A percentile compares a stretch with the other conserved stretches of the same genome.
Conservation (phyloP, 2,888 invertebrate genomes). For the Cordylochernes scorpioides region DNA sequence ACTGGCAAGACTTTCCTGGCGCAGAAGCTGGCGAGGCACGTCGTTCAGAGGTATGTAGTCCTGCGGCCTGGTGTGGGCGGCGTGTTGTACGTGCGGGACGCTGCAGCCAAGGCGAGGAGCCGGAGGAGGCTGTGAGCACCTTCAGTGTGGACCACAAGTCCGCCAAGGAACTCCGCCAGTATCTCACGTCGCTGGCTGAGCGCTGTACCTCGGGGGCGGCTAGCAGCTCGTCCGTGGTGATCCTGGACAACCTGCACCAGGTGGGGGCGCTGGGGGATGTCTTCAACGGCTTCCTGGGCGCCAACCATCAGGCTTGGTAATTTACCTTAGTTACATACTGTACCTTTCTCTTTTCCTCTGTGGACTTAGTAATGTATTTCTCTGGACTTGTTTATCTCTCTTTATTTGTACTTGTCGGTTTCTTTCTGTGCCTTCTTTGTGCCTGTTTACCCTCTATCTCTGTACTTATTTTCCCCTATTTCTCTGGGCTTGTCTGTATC, state of each 20-base stretch:
- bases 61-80: no score
- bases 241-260: constrained; percentile 81
- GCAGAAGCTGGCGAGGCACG: constrained; percentile 72
- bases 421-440: no score
- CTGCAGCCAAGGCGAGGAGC: constrained; percentile 38
- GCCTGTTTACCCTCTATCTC: no score
- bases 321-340: no score
- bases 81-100: neutral
- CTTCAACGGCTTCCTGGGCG: constrained; percentile 58
- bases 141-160: constrained; percentile 86
- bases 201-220: constrained; percentile 58
- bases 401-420: no score
- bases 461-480: no score
- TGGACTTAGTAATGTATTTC: no score
- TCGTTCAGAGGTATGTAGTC: constrained; percentile 29
- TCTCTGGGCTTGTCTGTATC: no score
- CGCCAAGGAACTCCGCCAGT: constrained; percentile 70
- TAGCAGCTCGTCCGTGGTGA: constrained; percentile 70
- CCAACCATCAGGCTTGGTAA: constrained; percentile 39
- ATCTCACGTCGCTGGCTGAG: constrained; percentile 69
- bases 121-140: constrained; percentile 69
- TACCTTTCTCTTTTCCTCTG: no score
- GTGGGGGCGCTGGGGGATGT: constrained; percentile 62
- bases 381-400: no score
- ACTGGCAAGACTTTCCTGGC: constrained; percentile 91